Percentiles rank a stretch among this genome's conserved stretches.
Conservation (phyloP, 2,113 vertebrate genomes). For the Salvator merianae region DNA sequence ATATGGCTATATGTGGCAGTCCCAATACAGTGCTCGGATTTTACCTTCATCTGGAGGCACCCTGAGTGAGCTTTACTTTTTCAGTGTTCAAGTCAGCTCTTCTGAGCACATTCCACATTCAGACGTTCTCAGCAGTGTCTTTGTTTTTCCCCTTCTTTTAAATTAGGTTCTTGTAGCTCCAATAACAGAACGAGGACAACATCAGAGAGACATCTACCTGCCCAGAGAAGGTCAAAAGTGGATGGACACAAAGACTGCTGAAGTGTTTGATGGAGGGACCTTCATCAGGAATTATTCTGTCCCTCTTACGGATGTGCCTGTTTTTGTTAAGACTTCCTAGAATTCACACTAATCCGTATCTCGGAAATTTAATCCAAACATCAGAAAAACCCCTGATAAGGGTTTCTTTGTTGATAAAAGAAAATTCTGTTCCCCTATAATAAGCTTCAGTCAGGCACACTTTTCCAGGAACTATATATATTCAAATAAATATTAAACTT, state of each 20-base stretch:
- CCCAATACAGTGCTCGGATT: no score
- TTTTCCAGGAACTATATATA: slow-evolving; percentile 6
- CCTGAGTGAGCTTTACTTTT: background rate
- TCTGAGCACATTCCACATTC: background rate
- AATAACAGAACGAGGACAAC: slow-evolving; percentile 80
- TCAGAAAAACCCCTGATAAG: background rate
- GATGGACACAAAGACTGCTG: slow-evolving; percentile 80
- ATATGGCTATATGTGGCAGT: no score
- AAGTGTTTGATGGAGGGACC: slow-evolving; percentile 86
- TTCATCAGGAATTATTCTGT: slow-evolving; percentile 81
- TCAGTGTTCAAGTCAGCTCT: background rate
- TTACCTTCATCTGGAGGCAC: no score
- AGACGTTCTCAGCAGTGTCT: background rate
- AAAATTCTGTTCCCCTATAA: background rate
- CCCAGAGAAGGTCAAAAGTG: slow-evolving; percentile 81
- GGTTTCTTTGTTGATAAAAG: background rate
- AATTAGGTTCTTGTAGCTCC: slow-evolving; percentile 87
- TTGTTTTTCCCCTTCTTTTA: background rate
- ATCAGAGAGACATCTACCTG: slow-evolving; percentile 83
- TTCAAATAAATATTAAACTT: background rate
- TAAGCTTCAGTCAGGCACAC: slow-evolving; percentile 22
- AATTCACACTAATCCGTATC: background rate
- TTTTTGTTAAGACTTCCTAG: slow-evolving; percentile 76
- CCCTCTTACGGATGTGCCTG: slow-evolving; percentile 78
- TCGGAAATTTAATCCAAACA: background rate